These are phyloP conservation scores for Cheumatopsyche charites DNA, from an alignment of 1,140 invertebrate genomes.

Conservation along the genomic window DNA sequence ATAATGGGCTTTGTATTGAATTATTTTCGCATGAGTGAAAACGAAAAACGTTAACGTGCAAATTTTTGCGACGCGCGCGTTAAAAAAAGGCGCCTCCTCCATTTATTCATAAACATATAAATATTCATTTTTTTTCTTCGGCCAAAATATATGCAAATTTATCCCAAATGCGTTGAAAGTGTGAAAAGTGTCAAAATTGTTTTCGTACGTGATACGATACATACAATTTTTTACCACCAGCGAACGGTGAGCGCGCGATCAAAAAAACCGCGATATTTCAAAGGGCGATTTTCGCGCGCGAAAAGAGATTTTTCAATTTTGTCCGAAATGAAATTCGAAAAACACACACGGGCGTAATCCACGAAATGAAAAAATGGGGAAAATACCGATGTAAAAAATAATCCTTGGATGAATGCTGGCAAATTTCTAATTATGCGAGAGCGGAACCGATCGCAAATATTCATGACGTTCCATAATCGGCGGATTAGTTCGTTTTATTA, in stretches of 20 bases:
- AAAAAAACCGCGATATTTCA: background rate
- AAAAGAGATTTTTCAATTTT: background rate
- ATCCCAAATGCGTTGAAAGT: slow-evolving; percentile 11
- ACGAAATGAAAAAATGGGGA: background rate
- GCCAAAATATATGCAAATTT: slow-evolving; percentile 6
- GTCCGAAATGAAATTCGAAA: background rate
- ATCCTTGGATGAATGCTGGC: background rate
- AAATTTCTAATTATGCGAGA: too few species aligned
- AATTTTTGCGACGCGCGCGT: too few species aligned
- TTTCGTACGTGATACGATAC: slow-evolving; percentile 15
- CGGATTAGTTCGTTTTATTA: too few species aligned
- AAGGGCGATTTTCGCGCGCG: background rate
- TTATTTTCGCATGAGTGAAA: too few species aligned
- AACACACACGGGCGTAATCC: too few species aligned
- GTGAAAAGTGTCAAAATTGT: slow-evolving; percentile 28
- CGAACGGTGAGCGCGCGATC: background rate
- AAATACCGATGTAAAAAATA: background rate
- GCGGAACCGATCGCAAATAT: too few species aligned
- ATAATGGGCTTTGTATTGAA: too few species aligned
- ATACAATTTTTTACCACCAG: background rate
- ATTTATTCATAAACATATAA: slow-evolving; percentile 18
- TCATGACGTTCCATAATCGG: too few species aligned
- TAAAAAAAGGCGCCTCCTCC: background rate
- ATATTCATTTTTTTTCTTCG: slow-evolving; percentile 5
- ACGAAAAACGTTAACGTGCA: too few species aligned